Base-by-base conservation (phyloP, 1,140 invertebrate genomes). In the Heliconius hewitsoni region DNA sequence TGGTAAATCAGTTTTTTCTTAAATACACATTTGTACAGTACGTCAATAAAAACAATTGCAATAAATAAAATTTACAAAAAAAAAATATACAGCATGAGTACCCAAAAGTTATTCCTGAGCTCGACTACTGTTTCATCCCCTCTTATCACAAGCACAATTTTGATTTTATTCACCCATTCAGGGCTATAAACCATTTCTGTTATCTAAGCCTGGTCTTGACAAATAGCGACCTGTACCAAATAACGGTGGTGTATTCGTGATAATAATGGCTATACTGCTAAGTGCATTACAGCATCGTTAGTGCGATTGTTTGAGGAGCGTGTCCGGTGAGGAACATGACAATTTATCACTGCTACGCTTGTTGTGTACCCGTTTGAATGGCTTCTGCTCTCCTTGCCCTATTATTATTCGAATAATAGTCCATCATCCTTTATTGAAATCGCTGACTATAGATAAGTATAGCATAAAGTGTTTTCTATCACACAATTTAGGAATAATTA, bases 291-390 rank as follows among this genome's bases (percentile, higher is more conserved):
- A 60, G 66, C 73, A 74, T 82, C 81, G 81, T 82, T 82, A 82
- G 81, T 74, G 74, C 81, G 78, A 82, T 82, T 82, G 81, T 82
- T 79, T 82, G 77, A 82, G 81, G 30, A 70, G 73, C 74, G 39
- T 74, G 78, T 66, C 73, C 77, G 71, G 77, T 50, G 71, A 82
- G 81, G 66, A 79, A 78, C 77, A 82, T 57, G 74, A 77, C 73
- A 74, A 82, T 82, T 77, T 79, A 77, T 79, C 77, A 81, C 60
- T 52, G 74, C 71, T 73, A 42, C 55, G 77, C 52, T 55, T 30
- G 75, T 73, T 80, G 71, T 80, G 75, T 46, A 70, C 52, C 52
- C 73, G 72, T 52, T 76, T 80, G 39, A 76, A 80, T 77, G 71
- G 74, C 18, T 52, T 76, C 19, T 75, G 74, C 71, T 60, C 71